Evolutionary conservation across 2,797 vertebrate genomes (phyloP).

Genomic region (Characodon lateralis): DNA sequence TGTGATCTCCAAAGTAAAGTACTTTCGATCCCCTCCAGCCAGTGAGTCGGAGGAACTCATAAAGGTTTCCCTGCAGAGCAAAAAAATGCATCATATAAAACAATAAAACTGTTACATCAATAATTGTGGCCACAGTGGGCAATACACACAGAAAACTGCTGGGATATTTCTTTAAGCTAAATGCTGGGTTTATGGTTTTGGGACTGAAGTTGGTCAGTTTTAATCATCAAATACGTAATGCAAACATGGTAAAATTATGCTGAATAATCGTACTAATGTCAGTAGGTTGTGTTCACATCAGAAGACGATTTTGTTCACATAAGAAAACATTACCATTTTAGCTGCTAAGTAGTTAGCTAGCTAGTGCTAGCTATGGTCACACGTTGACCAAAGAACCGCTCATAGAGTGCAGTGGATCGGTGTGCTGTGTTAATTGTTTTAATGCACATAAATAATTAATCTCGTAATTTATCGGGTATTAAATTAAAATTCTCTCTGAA

Average conservation of each 20-base stretch:
- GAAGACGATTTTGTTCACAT: not conserved
- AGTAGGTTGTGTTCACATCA: not conserved
- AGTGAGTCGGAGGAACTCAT: slow-evolving; percentile 97
- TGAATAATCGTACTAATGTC: not conserved
- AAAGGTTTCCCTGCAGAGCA: slow-evolving; percentile 90
- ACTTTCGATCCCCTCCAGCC: slow-evolving; percentile 98
- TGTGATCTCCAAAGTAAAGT: slow-evolving; percentile 98
- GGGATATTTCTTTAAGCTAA: not conserved
- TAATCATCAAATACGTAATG: not conserved
- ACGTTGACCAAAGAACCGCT: not conserved
- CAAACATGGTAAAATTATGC: not conserved
- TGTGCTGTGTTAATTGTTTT: not conserved
- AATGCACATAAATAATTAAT: not conserved
- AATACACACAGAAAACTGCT: not conserved
- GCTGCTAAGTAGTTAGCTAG: not conserved
- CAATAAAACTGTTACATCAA: slow-evolving; percentile 3
- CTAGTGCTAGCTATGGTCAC: not conserved
- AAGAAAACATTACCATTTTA: not conserved
- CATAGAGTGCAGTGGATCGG: not conserved
- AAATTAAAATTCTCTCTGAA: not conserved
- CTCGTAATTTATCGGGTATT: not conserved
- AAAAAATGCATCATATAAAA: slow-evolving; percentile 28
- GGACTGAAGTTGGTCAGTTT: not conserved
- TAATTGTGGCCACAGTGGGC: not conserved
- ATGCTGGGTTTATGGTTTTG: not conserved